Conservation (phyloP, 2,113 vertebrate species). For the Sorex araneus region DNA sequence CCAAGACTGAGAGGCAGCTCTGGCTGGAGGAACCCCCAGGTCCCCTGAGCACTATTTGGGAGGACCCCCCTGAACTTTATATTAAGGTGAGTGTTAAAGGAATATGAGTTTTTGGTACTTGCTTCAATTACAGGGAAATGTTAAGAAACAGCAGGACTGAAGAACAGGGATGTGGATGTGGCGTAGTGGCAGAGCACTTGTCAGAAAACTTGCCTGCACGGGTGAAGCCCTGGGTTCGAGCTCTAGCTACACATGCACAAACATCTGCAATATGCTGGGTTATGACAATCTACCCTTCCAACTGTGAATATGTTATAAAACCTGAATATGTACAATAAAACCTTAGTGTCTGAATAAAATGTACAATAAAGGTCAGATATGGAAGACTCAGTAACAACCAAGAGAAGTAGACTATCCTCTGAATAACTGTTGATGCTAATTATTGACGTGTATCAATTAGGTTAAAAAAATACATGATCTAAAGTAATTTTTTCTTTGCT, state of each 20-base stretch:
- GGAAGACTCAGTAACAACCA: constrained; percentile 3
- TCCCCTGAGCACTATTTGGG: too few relatives aligned
- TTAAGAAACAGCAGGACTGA: too few relatives aligned
- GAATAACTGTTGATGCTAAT: neutral
- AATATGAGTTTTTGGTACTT: neutral
- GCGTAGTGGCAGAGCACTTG: too few relatives aligned
- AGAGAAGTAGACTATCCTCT: constrained; percentile 3
- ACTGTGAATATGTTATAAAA: neutral
- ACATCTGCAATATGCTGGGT: neutral
- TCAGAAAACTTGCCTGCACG: too few relatives aligned
- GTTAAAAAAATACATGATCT: neutral
- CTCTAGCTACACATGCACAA: too few relatives aligned
- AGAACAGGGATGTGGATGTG: too few relatives aligned
- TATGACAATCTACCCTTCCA: constrained; percentile 10
- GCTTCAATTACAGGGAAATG: neutral
- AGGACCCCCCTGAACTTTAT: neutral
- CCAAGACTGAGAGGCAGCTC: too few relatives aligned
- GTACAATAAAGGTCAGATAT: neutral
- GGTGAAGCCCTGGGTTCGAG: too few relatives aligned
- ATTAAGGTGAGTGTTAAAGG: neutral
- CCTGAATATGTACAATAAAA: constrained; percentile 39
- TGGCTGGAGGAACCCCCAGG: too few relatives aligned
- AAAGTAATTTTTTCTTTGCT: neutral
- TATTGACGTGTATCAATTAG: neutral
- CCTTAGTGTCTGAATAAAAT: neutral